Percentiles rank a stretch among this genome's conserved stretches.
These are phyloP conservation scores for Rugalucina vietnamica DNA, from an alignment of 2,888 invertebrate genomes.

Conservation along the genomic window DNA sequence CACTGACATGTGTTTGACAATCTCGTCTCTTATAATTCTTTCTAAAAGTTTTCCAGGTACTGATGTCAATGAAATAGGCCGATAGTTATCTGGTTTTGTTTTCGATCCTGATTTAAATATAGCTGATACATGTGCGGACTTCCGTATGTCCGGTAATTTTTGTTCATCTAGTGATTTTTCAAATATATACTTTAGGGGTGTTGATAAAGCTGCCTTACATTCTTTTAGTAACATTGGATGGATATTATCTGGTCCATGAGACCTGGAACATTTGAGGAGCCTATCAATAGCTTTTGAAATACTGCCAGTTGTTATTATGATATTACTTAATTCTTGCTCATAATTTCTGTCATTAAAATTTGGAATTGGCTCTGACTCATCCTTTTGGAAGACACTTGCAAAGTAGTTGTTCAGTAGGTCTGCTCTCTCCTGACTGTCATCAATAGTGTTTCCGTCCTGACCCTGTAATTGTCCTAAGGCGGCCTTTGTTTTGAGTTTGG, in stretches of 20 bases:
- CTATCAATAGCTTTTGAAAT: neutral
- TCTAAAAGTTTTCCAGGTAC: too few species aligned
- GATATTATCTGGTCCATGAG: neutral
- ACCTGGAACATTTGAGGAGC: neutral
- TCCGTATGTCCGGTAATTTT: neutral
- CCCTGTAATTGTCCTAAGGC: neutral
- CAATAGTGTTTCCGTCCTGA: neutral
- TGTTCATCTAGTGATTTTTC: neutral
- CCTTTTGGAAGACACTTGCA: conserved; percentile 11
- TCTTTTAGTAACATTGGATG: neutral
- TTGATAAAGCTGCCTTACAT: neutral
- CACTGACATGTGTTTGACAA: too few species aligned
- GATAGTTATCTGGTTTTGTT: too few species aligned
- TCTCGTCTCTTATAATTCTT: too few species aligned
- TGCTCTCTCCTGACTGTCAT: conserved; percentile 3
- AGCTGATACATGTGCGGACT: neutral
- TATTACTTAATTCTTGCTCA: neutral
- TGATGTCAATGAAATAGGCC: too few species aligned
- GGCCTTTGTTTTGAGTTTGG: conserved; percentile 17
- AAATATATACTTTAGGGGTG: neutral
- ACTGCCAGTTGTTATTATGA: neutral
- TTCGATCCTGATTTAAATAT: too few species aligned
- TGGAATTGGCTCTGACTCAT: neutral
- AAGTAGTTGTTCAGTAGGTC: conserved; percentile 21
- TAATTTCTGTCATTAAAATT: neutral